phyloP scores from a whole-genome alignment of 2,888 invertebrate genomes.

The Ferdinandea cuprea region DNA sequence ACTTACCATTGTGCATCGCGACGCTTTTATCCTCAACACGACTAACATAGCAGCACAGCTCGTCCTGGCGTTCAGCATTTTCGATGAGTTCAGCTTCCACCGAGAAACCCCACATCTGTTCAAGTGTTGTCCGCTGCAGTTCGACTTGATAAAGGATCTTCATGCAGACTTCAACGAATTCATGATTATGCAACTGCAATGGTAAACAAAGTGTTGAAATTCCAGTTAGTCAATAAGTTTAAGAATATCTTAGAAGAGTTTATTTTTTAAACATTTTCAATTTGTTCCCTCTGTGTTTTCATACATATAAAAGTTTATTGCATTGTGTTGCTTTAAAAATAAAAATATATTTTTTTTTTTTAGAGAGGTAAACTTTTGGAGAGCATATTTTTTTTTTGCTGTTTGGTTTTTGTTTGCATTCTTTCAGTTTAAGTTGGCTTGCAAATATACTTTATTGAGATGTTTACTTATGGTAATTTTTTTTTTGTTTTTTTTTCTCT shows the following conservation, averaged over 20 bases:
- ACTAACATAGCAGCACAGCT: constrained; percentile 98
- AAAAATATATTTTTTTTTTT: constrained; percentile 28
- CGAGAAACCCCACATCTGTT: constrained; percentile 99
- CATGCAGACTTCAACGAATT: constrained; percentile 97
- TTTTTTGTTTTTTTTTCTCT: constrained; percentile 30
- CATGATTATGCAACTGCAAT: constrained; percentile 93
- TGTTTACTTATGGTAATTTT: constrained; percentile 60
- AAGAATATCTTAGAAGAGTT: constrained; percentile 21
- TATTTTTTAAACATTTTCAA: constrained; percentile 33
- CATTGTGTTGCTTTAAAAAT: constrained; percentile 31
- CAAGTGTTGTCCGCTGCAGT: constrained; percentile 93
- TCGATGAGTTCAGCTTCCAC: constrained; percentile 98
- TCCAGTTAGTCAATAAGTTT: constrained; percentile 71
- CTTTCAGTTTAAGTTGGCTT: constrained; percentile 41
- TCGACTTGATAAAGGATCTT: constrained; percentile 99
- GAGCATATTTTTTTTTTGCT: constrained; percentile 21
- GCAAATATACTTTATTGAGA: constrained; percentile 47
- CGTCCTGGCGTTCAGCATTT: constrained; percentile 97
- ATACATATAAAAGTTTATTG: constrained; percentile 6
- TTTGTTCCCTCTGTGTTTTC: constrained; percentile 11
- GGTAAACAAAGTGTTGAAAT: constrained; percentile 75
- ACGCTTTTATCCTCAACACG: constrained; percentile 97
- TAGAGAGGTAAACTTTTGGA: constrained; percentile 44
- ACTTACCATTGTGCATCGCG: constrained; percentile 96
- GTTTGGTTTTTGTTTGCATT: constrained; percentile 28